Evolutionary conservation across 1,140 invertebrate genomes (phyloP), one percentile per base, ranked within the genome.

Genomic region (Eurosta solidaginis): DNA sequence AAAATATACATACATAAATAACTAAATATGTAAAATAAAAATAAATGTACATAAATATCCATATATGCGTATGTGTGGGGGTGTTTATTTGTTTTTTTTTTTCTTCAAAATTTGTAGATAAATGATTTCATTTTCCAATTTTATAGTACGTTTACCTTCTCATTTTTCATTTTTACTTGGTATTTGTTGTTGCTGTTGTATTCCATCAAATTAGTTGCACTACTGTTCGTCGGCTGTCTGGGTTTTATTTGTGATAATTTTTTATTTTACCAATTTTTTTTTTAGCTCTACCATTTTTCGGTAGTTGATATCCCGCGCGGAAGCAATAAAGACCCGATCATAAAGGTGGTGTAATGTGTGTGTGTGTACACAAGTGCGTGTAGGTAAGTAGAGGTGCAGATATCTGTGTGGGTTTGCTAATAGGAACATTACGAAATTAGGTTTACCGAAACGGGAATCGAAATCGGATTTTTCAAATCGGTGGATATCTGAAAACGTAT

Each of bases 271-370:
- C 14, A 1, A 12, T 22, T 5, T 6, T 68, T 68, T 68, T 68
- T n/a, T n/a, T n/a, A n/a, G n/a, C n/a, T n/a, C n/a, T 68, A 40
- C 59, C 33, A 68, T 68, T 68, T 68, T 68, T 68, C 59, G 59
- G 59, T 68, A 68, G 59, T 68, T 68, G 33, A 42, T 68, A 68
- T 68, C 33, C 59, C 59, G 59, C 59, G 59, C 59, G 59, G 59
- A 20, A 68, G 59, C 59, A 20, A 68, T 68, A 68, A 68, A 68
- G 33, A 40, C 10, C 59, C 33, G 20, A 29, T 68, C 59, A 68
- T 68, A 68, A 68, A 68, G 59, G 59, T 42, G 33, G 59, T 68
- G 40, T 40, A 40, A 29, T 68, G 59, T 68, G n/a, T 20, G 36
- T 29, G 59, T 7, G 10, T 17, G 33, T 36, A 22, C 54, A 3